These are phyloP conservation scores for Penaeus vannamei DNA, from an alignment of 1,140 invertebrate genomes.

Conservation along the genomic window DNA sequence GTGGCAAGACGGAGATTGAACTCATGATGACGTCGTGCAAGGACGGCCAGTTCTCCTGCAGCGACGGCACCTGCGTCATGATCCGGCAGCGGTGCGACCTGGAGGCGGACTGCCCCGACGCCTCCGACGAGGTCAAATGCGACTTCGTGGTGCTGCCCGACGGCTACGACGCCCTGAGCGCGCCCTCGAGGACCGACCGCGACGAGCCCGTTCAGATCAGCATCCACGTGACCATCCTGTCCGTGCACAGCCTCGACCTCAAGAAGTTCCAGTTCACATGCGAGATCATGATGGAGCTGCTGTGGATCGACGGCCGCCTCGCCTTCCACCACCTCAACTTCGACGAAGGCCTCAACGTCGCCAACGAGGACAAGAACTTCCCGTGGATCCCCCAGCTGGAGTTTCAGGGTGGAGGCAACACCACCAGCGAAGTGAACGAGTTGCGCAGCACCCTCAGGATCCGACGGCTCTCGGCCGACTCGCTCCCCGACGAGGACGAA, in stretches of 20 bases:
- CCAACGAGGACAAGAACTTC: slow-evolving; percentile 4
- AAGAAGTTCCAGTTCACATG: slow-evolving; percentile 27
- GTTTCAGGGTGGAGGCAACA: slow-evolving; percentile 1
- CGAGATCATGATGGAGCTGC: slow-evolving; percentile 1
- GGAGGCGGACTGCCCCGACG: slow-evolving; percentile 29
- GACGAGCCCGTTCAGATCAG: neutral
- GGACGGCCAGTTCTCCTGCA: slow-evolving; percentile 18
- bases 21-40: slow-evolving; percentile 22
- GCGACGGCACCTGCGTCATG: slow-evolving; percentile 18
- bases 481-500: slow-evolving; percentile 22
- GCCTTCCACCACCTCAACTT: slow-evolving; percentile 2
- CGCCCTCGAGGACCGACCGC: neutral
- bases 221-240: slow-evolving; percentile 1
- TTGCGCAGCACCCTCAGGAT: neutral
- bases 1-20: neutral
- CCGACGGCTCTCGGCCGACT: neutral
- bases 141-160: neutral
- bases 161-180: slow-evolving; percentile 13
- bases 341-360: neutral
- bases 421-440: neutral
- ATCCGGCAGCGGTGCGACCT: slow-evolving; percentile 22
- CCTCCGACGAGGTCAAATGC: slow-evolving; percentile 17
- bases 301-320: slow-evolving; percentile 20
- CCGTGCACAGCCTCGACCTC: slow-evolving; percentile 19
- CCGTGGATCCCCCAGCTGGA: slow-evolving; percentile 12